phyloP scores from a whole-genome alignment of 1,140 invertebrate species.

The Olivierus martensii region DNA sequence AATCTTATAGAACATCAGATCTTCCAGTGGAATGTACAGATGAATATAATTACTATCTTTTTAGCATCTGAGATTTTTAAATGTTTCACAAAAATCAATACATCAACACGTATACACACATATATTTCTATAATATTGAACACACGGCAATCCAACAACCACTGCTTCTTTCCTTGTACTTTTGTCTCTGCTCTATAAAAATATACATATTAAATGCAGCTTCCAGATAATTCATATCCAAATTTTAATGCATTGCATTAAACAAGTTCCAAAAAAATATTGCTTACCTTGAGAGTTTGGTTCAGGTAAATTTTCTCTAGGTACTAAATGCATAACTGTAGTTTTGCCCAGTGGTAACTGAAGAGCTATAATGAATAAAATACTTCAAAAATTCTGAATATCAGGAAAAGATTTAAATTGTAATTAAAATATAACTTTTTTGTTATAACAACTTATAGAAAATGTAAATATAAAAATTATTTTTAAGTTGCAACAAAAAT shows the following conservation, averaged over 20 bases:
- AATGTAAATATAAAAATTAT: no score
- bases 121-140: slow-evolving; percentile 11
- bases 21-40: no score
- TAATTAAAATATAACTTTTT: not conserved
- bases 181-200: slow-evolving; percentile 13
- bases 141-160: slow-evolving; percentile 12
- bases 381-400: not conserved
- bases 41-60: no score
- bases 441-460: no score
- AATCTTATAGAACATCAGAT: no score
- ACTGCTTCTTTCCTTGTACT: slow-evolving; percentile 15
- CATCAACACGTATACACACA: no score
- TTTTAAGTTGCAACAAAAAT: no score
- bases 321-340: slow-evolving; percentile 98
- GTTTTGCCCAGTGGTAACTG: slow-evolving; percentile 90
- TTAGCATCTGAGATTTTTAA: no score
- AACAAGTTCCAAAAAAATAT: not conserved
- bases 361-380: slow-evolving; percentile 45
- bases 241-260: no score
- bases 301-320: slow-evolving; percentile 95
- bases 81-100: no score
- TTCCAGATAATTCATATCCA: no score
- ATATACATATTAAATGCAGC: no score
- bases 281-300: slow-evolving; percentile 85
- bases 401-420: not conserved